Evolutionary conservation across 2,113 vertebrate genomes (phyloP), one percentile per base, ranked within the genome.

Genomic region (Parus major): DNA sequence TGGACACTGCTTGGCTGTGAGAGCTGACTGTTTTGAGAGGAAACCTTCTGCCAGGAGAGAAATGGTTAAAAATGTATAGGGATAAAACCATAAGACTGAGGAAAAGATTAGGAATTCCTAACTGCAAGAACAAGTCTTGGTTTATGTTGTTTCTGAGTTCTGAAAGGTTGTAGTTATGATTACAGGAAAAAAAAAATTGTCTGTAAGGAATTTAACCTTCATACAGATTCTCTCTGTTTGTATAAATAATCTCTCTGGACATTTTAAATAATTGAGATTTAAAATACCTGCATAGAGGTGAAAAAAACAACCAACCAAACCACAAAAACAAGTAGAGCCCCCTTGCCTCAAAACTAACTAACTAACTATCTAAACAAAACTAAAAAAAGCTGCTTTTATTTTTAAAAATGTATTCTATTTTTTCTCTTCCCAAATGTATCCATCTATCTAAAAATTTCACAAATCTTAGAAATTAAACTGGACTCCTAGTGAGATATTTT

Each of bases 21-120:
- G 22, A 91, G 44, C 36, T 70, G 49, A 11, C 20, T 87, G 27
- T 57, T 94, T 63, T 47, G 31, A 91, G 22, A 82, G 10, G 41
- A 33, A 95, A 53, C 29, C 8, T 90, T 95, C 35, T 36, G 59
- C 42, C 11, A 76, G 57, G 15, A 89, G 19, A 28, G 29, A 92
- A 94, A 85, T 64, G 42, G 66, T 94, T 96, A 86, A 92, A 93
- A 91, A 78, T 70, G 15, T 63, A 35, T 27, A 44, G 64, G n/a
- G 12, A 28, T 57, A 61, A 81, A 80, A 78, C 13, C 0, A 0
- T 24, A 50, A 15, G 41, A 73, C 52, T 69, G 11, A 29, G 49
- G 47, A 39, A 90, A 91, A 80, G 22, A 41, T 16, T 68, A 31
- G 28, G 31, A 66, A 17, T 39, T 20, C 15, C 33, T 70, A 88